A percentile compares a stretch with the other conserved stretches of the same genome.
Conservation (phyloP, 2,113 vertebrate species). For the Leiothrix lutea region DNA sequence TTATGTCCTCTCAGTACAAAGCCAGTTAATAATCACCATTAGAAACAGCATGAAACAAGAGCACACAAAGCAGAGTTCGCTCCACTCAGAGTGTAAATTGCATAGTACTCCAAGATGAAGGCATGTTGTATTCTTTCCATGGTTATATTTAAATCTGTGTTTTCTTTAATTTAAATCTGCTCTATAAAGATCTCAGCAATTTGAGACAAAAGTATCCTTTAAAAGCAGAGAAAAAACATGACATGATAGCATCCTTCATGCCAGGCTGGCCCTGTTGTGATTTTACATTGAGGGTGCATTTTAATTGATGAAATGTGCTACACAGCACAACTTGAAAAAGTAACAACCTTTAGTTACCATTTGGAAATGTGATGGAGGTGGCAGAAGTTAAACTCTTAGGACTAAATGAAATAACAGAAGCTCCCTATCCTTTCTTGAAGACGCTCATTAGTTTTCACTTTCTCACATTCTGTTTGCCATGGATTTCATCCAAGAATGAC, state of each 20-base stretch:
- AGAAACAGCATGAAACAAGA: not conserved
- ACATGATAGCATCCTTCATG: constrained; percentile 70
- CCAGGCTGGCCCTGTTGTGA: constrained; percentile 75
- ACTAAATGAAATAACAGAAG: constrained; percentile 75
- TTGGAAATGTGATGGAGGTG: constrained; percentile 77
- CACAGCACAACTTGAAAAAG: constrained; percentile 74
- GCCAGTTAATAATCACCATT: constrained; percentile 38
- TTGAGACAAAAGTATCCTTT: constrained; percentile 68
- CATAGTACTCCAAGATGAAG: not conserved
- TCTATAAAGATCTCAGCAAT: constrained; percentile 53
- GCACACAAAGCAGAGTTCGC: constrained; percentile 24
- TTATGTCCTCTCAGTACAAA: constrained; percentile 34
- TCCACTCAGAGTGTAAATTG: constrained; percentile 23
- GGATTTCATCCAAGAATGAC: constrained; percentile 76
- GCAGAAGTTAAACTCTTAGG: constrained; percentile 78
- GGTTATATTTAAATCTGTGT: constrained; percentile 59
- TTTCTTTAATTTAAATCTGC: constrained; percentile 57
- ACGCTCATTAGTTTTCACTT: constrained; percentile 78
- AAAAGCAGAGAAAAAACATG: constrained; percentile 47
- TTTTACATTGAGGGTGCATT: constrained; percentile 75
- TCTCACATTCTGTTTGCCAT: constrained; percentile 80
- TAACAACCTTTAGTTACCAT: constrained; percentile 78
- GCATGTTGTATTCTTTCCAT: constrained; percentile 18
- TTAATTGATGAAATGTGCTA: constrained; percentile 79
- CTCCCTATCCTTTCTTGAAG: constrained; percentile 76